Evolutionary conservation across 2,113 vertebrate species (phyloP).

Genomic region (Pleuronectes platessa): DNA sequence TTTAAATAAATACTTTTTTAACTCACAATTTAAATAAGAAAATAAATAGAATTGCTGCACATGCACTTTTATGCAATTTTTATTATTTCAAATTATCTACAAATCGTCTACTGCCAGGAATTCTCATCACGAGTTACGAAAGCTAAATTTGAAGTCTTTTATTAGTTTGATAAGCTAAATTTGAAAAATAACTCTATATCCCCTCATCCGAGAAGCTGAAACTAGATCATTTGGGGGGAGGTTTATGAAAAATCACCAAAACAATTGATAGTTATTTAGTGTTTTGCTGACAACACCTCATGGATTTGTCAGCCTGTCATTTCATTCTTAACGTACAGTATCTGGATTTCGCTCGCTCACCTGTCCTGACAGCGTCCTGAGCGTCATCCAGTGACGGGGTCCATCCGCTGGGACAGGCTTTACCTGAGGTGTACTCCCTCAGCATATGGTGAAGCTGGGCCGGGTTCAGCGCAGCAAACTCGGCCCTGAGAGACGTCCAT

Average conservation of each 20-base stretch:
- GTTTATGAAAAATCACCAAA: no score
- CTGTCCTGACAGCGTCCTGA: slow-evolving; percentile 69
- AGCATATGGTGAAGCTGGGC: slow-evolving; percentile 86
- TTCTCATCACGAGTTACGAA: no score
- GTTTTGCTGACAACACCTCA: background rate
- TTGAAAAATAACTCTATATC: background rate
- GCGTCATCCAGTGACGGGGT: slow-evolving; percentile 68
- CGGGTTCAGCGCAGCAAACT: slow-evolving; percentile 79
- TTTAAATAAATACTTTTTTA: no score
- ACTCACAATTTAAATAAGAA: no score
- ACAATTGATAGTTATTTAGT: no score
- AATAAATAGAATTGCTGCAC: no score
- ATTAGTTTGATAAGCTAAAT: no score
- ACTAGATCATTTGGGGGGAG: background rate
- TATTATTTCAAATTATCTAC: no score
- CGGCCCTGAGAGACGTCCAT: slow-evolving; percentile 78
- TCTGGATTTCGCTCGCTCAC: slow-evolving; percentile 48
- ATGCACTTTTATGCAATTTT: no score
- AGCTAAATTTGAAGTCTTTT: no score
- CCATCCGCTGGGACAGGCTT: slow-evolving; percentile 72
- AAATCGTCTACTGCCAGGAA: no score
- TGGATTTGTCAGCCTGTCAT: background rate
- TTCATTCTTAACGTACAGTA: background rate
- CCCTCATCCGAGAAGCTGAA: background rate
- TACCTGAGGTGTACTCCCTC: slow-evolving; percentile 76